Evolutionary conservation across 2,888 invertebrate genomes (phyloP).

Genomic region (Napeogenes sylphis): DNA sequence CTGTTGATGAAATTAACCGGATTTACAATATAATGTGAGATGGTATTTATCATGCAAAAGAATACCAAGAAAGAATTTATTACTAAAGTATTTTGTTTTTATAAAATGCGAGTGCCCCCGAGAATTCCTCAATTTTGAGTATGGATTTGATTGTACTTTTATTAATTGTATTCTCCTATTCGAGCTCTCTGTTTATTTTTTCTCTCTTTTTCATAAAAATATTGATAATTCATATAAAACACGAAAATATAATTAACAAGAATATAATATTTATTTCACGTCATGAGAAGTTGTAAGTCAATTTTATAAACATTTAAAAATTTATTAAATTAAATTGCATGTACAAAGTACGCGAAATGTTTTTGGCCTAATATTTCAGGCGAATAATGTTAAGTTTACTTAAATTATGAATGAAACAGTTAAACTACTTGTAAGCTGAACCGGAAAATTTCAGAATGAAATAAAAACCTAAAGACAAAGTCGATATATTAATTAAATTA

Average conservation of each 20-base stretch:
- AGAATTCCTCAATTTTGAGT: too few relatives aligned
- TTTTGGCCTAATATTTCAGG: background rate
- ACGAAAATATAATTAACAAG: background rate
- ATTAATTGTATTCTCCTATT: too few relatives aligned
- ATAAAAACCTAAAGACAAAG: background rate
- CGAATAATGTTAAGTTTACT: background rate
- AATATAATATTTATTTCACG: background rate
- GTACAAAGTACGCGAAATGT: slow-evolving; percentile 4
- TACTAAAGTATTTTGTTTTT: background rate
- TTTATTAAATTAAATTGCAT: slow-evolving; percentile 3
- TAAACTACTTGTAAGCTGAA: too few relatives aligned
- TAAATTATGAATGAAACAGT: too few relatives aligned
- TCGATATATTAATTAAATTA: slow-evolving; percentile 5
- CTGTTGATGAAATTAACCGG: slow-evolving; percentile 15
- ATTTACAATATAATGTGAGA: slow-evolving; percentile 13
- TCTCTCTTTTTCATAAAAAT: too few relatives aligned
- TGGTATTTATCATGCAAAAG: slow-evolving; percentile 4
- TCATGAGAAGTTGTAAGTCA: slow-evolving; percentile 5
- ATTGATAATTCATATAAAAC: too few relatives aligned
- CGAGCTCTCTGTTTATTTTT: too few relatives aligned
- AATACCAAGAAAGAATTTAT: slow-evolving; percentile 11
- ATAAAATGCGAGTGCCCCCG: background rate
- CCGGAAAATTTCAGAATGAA: background rate
- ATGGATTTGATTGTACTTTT: too few relatives aligned
- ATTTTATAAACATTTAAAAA: slow-evolving; percentile 4